phyloP scores from a whole-genome alignment of 2,797 vertebrate genomes.

The Chelidonichthys spinosus region DNA sequence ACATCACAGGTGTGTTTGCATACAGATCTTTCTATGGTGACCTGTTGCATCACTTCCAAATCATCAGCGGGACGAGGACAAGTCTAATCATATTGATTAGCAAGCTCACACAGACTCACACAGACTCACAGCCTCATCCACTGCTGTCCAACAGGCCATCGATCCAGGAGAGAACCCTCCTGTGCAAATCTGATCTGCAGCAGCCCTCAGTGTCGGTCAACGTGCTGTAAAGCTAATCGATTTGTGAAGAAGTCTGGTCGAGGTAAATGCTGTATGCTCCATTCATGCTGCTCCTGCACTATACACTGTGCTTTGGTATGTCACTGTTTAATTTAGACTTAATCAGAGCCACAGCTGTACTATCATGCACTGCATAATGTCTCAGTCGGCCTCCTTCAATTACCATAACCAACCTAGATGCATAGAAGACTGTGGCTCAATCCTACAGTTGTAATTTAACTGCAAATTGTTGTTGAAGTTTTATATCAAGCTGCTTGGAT shows the following conservation, averaged over 20 bases:
- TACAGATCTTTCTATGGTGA: not conserved
- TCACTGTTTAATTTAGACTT: constrained; percentile 25
- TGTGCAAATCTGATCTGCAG: constrained; percentile 31
- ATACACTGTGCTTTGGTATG: constrained; percentile 1
- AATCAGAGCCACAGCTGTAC: constrained; percentile 35
- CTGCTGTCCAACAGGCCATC: constrained; percentile 36
- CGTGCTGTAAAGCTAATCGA: constrained; percentile 34
- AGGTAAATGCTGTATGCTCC: constrained; percentile 33
- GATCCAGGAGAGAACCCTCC: constrained; percentile 42
- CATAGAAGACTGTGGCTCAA: not conserved
- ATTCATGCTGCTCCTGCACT: constrained; percentile 30
- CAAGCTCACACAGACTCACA: constrained; percentile 5
- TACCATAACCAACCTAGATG: not conserved
- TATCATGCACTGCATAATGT: constrained; percentile 16
- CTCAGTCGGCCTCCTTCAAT: not conserved
- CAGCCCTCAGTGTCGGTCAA: constrained; percentile 45
- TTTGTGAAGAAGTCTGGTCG: constrained; percentile 21
- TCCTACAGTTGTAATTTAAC: not conserved
- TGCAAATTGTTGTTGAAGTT: not conserved
- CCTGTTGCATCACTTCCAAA: constrained; percentile 32
- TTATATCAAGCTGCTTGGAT: not conserved
- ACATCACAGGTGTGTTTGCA: constrained; percentile 32
- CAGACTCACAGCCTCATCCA: constrained; percentile 24
- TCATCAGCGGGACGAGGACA: not conserved
- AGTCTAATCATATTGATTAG: constrained; percentile 24